Evolutionary conservation across 2,888 invertebrate genomes (phyloP).

Genomic region (Thymelicus acteon): DNA sequence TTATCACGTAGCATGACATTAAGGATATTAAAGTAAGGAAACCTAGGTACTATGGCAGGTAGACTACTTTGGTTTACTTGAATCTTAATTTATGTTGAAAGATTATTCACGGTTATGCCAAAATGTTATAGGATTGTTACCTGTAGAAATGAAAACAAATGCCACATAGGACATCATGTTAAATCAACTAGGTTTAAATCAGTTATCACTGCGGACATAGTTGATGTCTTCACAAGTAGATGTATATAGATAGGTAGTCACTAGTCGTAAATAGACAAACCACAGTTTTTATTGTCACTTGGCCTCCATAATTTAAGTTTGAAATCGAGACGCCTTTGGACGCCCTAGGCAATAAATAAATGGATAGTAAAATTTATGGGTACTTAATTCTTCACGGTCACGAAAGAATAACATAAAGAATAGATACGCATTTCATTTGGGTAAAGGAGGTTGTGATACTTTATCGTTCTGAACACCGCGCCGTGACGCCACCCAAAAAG

Average conservation of each 20-base stretch:
- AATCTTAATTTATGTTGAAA: neutral
- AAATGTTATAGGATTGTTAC: too few relatives aligned
- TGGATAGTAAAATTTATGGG: neutral
- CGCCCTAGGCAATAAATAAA: neutral
- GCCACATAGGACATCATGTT: too few relatives aligned
- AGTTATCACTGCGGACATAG: too few relatives aligned
- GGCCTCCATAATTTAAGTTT: neutral
- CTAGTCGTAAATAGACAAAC: neutral
- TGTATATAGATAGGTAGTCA: too few relatives aligned
- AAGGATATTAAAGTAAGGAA: neutral
- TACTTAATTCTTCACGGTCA: neutral
- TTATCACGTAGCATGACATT: conserved; percentile 3
- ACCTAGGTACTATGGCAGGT: neutral
- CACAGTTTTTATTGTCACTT: neutral
- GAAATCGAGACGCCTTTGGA: neutral
- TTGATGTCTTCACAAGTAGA: too few relatives aligned
- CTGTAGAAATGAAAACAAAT: too few relatives aligned
- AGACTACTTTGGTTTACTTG: neutral
- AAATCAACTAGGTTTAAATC: too few relatives aligned
- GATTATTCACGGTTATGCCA: too few relatives aligned
- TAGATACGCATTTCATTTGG: neutral
- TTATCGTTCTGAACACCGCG: too few relatives aligned
- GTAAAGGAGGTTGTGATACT: neutral
- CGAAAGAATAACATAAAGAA: neutral
- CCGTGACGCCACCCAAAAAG: too few relatives aligned